Evolutionary conservation across 2,113 vertebrate species (phyloP).

Genomic region (Dipodomys merriami): DNA sequence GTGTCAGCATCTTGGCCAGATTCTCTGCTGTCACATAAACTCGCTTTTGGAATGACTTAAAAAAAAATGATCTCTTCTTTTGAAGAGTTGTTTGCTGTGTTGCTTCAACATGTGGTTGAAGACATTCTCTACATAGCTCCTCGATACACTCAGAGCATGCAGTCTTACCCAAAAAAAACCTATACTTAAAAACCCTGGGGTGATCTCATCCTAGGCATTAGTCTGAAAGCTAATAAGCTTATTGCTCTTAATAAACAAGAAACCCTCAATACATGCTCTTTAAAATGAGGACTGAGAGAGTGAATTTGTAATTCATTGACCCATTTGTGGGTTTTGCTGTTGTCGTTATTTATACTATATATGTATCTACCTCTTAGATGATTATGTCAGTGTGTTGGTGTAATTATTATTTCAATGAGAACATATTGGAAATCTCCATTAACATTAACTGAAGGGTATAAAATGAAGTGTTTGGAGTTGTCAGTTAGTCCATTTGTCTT

Average conservation of each 20-base stretch:
- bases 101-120: background rate
- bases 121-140: background rate
- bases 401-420: slow-evolving; percentile 72
- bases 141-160: background rate
- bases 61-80: background rate
- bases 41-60: slow-evolving; percentile 54
- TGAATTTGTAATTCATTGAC: slow-evolving; percentile 70
- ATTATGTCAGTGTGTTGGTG: slow-evolving; percentile 63
- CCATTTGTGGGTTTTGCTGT: slow-evolving; percentile 47
- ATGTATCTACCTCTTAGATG: slow-evolving; percentile 52
- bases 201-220: background rate
- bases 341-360: slow-evolving; percentile 55
- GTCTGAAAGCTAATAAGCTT: background rate
- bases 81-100: slow-evolving; percentile 1
- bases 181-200: slow-evolving; percentile 7
- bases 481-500: slow-evolving; percentile 83
- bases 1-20: slow-evolving; percentile 66
- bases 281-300: slow-evolving; percentile 23
- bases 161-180: background rate
- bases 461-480: slow-evolving; percentile 82
- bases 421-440: slow-evolving; percentile 83
- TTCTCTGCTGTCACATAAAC: slow-evolving; percentile 47
- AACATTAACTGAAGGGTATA: slow-evolving; percentile 77
- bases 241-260: background rate
- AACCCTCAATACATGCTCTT: background rate